Conservation (phyloP, 2,797 vertebrate genomes). For the Galago senegalensis region DNA sequence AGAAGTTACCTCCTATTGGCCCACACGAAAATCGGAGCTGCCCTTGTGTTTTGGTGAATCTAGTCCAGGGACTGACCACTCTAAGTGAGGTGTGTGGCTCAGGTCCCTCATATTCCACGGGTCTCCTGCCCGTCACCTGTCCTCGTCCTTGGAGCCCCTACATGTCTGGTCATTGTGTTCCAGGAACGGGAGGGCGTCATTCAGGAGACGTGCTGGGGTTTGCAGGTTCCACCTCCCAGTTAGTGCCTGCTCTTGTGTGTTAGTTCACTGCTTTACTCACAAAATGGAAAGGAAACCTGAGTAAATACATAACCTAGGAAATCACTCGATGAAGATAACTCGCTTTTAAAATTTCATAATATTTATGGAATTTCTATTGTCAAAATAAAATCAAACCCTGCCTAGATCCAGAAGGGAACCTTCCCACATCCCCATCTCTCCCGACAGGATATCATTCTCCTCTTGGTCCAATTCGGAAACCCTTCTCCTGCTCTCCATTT, state of each 20-base stretch:
- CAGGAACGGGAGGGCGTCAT: not conserved
- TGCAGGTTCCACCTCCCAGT: slow-evolving; percentile 17
- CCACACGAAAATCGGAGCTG: not conserved
- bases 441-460: not conserved
- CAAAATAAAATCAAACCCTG: not conserved
- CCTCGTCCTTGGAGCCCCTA: not conserved
- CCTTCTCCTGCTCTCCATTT: not conserved
- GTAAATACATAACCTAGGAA: not conserved
- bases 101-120: too few relatives aligned
- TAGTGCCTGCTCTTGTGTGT: not conserved
- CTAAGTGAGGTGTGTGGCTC: fast-evolving
- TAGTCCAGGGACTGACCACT: not conserved
- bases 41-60: not conserved
- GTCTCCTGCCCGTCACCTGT: not conserved
- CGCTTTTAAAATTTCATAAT: not conserved
- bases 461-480: not conserved
- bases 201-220: not conserved
- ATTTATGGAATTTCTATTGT: slow-evolving; percentile 19
- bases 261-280: not conserved
- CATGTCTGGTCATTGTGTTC: not conserved
- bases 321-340: not conserved
- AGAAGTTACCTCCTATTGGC: not conserved
- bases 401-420: not conserved
- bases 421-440: not conserved
- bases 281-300: slow-evolving; percentile 19